A percentile compares a stretch with the other conserved stretches of the same genome.
Evolutionary conservation across 2,113 vertebrate species (phyloP).

Genomic region (Nicator chloris): DNA sequence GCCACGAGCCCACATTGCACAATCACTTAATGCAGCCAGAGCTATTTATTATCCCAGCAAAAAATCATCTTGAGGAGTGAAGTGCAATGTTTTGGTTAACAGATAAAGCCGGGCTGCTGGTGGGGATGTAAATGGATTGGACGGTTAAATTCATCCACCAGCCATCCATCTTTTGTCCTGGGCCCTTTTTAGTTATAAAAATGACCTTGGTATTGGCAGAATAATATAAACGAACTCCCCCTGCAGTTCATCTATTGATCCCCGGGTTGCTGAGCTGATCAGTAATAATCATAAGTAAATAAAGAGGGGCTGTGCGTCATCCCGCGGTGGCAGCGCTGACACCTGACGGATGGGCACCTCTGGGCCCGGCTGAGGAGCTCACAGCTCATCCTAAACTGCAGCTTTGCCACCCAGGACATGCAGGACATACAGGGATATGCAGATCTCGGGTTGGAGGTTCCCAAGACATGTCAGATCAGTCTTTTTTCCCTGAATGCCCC

Average conservation of each 20-base stretch:
- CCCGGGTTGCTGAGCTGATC: conserved; percentile 80
- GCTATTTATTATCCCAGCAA: conserved; percentile 8
- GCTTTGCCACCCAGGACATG: no score
- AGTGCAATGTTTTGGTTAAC: conserved; percentile 6
- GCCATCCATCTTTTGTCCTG: conserved; percentile 64
- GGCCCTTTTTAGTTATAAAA: conserved; percentile 78
- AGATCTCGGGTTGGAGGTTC: no score
- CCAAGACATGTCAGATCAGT: no score
- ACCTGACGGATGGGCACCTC: conserved; percentile 46
- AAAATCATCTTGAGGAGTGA: conserved; percentile 16
- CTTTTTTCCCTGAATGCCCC: no score
- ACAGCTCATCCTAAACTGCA: background rate
- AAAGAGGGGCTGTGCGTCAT: conserved; percentile 68
- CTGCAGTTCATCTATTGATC: conserved; percentile 80
- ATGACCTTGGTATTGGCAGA: conserved; percentile 83
- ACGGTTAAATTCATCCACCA: conserved; percentile 47
- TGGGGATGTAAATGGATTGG: conserved; percentile 16
- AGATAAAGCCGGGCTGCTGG: background rate
- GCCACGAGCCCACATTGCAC: background rate
- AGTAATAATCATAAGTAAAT: conserved; percentile 87
- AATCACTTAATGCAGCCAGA: conserved; percentile 4
- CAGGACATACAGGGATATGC: no score
- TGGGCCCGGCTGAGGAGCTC: background rate
- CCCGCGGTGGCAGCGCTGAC: conserved; percentile 30
- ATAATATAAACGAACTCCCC: conserved; percentile 75